phyloP scores from a whole-genome alignment of 1,140 invertebrate genomes.

The Apis laboriosa region DNA sequence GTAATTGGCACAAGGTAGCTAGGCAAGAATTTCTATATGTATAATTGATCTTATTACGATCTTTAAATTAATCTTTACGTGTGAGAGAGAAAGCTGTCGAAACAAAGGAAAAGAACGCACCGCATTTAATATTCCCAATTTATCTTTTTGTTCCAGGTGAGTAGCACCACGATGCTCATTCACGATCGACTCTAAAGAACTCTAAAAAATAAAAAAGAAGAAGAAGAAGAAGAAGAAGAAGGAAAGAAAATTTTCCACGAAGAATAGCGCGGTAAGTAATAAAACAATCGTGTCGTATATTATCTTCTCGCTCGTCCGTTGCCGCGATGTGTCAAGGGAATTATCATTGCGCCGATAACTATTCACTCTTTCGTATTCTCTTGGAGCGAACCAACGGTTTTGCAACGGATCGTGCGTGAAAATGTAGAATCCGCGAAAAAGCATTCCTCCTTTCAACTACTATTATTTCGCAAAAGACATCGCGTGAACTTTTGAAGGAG shows the following conservation, averaged over 20 bases:
- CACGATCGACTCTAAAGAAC: too few species aligned
- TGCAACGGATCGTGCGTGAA: constrained; percentile 14
- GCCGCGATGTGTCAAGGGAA: neutral
- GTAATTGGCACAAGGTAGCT: too few species aligned
- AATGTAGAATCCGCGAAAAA: constrained; percentile 1
- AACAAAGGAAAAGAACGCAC: neutral
- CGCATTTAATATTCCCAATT: neutral
- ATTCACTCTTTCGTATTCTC: neutral
- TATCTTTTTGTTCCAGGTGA: constrained; percentile 22
- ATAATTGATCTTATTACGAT: too few species aligned
- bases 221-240: neutral
- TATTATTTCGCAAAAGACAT: constrained; percentile 55
- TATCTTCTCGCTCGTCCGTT: neutral
- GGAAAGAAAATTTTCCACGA: too few species aligned
- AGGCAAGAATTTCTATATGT: too few species aligned
- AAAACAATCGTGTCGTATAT: neutral
- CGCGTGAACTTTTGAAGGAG: constrained; percentile 58
- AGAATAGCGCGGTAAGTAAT: constrained; percentile 1
- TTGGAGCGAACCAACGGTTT: neutral
- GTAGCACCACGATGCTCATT: neutral
- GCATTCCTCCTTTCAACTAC: constrained; percentile 13
- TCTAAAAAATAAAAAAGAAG: too few species aligned
- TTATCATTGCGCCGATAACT: constrained; percentile 7
- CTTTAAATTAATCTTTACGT: too few species aligned
- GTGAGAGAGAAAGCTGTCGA: too few species aligned